Percentiles rank a stretch among this genome's conserved stretches.
Evolutionary conservation across 2,113 vertebrate genomes (phyloP).

Genomic region (Turnix velox): DNA sequence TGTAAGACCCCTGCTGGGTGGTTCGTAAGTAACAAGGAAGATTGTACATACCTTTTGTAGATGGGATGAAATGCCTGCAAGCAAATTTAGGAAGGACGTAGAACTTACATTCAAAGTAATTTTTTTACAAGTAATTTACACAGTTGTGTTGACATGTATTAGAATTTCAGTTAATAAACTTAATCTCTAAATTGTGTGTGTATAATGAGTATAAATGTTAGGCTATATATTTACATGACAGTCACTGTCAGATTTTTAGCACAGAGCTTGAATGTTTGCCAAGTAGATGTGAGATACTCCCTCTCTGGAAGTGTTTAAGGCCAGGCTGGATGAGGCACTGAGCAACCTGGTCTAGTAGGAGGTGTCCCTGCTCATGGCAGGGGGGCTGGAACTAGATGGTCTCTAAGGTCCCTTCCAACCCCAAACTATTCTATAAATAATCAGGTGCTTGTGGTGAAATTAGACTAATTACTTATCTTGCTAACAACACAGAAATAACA

Average conservation of each 20-base stretch:
- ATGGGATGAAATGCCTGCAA: background rate
- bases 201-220: background rate
- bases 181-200: background rate
- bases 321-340: too few species aligned
- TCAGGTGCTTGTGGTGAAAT: background rate
- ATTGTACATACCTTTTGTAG: background rate
- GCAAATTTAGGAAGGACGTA: background rate
- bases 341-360: too few species aligned
- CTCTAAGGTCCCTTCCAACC: too few species aligned
- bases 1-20: background rate
- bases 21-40: background rate
- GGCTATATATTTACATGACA: background rate
- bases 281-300: background rate
- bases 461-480: background rate
- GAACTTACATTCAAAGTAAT: background rate
- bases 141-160: background rate
- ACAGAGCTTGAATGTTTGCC: background rate
- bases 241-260: background rate
- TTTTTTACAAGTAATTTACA: background rate
- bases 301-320: too few species aligned
- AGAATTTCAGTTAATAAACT: background rate
- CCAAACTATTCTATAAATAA: too few species aligned
- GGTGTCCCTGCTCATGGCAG: too few species aligned
- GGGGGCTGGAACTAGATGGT: too few species aligned
- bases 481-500: background rate